Evolutionary conservation across 2,888 invertebrate species (phyloP).

Genomic region (Ornithoptera alexandrae): DNA sequence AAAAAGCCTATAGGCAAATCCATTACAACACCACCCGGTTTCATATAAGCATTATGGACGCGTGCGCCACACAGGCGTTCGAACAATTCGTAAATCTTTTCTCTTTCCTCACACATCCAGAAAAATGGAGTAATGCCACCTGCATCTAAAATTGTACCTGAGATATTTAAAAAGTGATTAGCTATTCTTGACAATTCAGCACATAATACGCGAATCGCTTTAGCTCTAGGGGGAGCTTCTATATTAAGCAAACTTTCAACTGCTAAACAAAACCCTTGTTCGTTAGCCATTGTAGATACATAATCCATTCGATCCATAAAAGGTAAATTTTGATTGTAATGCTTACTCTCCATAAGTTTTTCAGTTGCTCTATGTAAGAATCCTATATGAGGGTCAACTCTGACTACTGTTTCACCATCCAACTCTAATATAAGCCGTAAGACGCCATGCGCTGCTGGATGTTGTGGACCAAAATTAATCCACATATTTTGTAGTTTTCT

Average conservation of each 20-base stretch:
- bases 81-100: constrained; percentile 91
- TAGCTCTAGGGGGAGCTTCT: constrained; percentile 86
- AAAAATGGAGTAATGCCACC: constrained; percentile 94
- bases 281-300: constrained; percentile 90
- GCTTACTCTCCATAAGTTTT: constrained; percentile 94
- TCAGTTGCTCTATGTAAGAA: constrained; percentile 93
- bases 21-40: constrained; percentile 89
- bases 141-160: constrained; percentile 87
- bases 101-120: constrained; percentile 94
- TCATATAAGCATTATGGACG: constrained; percentile 89
- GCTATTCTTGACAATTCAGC: constrained; percentile 87
- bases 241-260: constrained; percentile 91
- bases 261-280: constrained; percentile 88
- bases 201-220: constrained; percentile 88
- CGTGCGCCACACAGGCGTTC: constrained; percentile 91
- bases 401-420: constrained; percentile 89
- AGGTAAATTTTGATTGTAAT: constrained; percentile 90
- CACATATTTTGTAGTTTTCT: constrained; percentile 82
- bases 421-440: constrained; percentile 88
- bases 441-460: constrained; percentile 95
- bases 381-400: constrained; percentile 92
- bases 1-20: constrained; percentile 82
- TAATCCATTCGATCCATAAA: constrained; percentile 94
- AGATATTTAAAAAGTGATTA: constrained; percentile 89
- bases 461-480: constrained; percentile 93